Base-by-base conservation (phyloP, 2,113 vertebrate genomes). In the Eudyptes chrysolophus region DNA sequence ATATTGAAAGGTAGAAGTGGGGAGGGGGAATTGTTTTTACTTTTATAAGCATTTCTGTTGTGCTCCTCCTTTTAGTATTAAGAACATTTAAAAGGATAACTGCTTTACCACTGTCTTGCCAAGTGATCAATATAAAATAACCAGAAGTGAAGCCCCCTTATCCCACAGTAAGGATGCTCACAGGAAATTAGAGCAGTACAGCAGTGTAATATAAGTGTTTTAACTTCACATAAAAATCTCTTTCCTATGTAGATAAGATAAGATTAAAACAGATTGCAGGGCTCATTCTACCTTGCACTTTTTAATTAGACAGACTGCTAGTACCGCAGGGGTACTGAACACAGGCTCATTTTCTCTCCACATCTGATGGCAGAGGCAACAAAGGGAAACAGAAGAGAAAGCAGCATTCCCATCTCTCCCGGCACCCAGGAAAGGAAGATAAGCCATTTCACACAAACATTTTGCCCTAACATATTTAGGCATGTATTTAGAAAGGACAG, bases 241-340 rank as follows among this genome's bases (percentile, higher is more conserved):
- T 90, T 65, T 83, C 40, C 68, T 90, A 13, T 46, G 9, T 61
- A 72, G 81, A 57, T 89, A 71, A 49, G 42, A 27, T 19, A 81
- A 93, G 92, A 94, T 90, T 88, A 66, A 93, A 96, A 96, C 85
- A 94, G 94, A 91, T 92, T 96, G 78, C 78, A 83, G 66, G 66
- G 58, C 30, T 93, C 94, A 84, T 88, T 96, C 95, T 97, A 87
- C 96, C 94, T 97, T 95, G 46, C 68, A 77, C 57, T 92, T 95
- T 96, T 93, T 95, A 86, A 96, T 96, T 94, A 96, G 82, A 61
- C 71, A 97, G 83, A 77, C 90, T 97, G 92, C 74, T 89, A 54
- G 19, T 94, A 54, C 58, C 0, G 1, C 87, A 66, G 66, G 75
- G 84, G 54, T 93, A 74, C 84, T 89, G 87, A 95, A 76, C 84